A percentile compares a stretch with the other conserved stretches of the same genome.
Evolutionary conservation across 2,113 vertebrate genomes (phyloP).

Genomic region (Noctilio leporinus): DNA sequence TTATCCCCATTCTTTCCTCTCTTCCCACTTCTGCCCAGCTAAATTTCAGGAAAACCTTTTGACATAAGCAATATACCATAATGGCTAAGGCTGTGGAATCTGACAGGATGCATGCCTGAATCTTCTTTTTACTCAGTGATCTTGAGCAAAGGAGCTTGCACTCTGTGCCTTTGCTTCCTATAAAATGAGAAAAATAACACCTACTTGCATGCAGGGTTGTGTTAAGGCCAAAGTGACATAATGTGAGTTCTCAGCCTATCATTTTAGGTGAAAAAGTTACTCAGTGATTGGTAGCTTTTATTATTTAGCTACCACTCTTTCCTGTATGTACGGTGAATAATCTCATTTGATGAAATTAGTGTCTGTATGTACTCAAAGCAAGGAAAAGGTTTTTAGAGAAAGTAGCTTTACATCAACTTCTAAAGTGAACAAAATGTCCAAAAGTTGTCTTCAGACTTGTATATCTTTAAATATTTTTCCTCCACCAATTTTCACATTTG

Average conservation of each 20-base stretch:
- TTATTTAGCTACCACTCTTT: conserved; percentile 28
- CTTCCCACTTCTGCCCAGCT: not conserved
- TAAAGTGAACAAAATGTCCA: not conserved
- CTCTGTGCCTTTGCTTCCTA: not conserved
- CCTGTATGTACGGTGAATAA: conserved; percentile 20
- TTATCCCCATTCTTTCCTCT: not conserved
- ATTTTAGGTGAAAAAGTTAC: not conserved
- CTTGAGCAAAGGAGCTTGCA: not conserved
- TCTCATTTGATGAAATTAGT: conserved; percentile 31
- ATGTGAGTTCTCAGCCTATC: not conserved
- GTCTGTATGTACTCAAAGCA: not conserved
- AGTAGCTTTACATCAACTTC: not conserved
- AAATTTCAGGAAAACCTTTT: not conserved
- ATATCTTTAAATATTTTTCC: not conserved
- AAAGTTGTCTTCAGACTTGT: conserved; percentile 18
- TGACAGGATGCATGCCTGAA: not conserved
- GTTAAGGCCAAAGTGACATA: not conserved
- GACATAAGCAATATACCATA: not conserved
- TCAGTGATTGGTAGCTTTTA: not conserved
- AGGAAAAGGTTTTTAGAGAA: conserved; percentile 4
- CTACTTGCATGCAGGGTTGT: not conserved
- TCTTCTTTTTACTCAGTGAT: not conserved
- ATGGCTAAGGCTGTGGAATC: not conserved
- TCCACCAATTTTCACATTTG: not conserved
- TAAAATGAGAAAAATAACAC: not conserved